Conservation (phyloP, 2,113 vertebrate species). For the Rallus limicola region DNA sequence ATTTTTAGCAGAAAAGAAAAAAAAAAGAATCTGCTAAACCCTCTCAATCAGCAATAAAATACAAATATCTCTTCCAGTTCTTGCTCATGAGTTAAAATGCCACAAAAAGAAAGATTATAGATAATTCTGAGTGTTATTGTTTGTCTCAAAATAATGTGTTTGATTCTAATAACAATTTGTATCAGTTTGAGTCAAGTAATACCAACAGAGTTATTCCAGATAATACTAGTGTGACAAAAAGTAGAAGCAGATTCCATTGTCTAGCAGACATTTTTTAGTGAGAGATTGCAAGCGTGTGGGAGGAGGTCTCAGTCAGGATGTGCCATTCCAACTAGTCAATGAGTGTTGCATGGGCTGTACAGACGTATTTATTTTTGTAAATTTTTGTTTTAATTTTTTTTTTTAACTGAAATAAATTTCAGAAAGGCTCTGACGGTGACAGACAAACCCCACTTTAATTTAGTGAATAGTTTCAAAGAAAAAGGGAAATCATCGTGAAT, state of each 20-base stretch:
- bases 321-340: neutral
- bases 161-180: neutral
- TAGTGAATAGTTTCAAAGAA: neutral
- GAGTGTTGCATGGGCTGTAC: neutral
- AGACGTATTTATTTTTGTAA: neutral
- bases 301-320: neutral
- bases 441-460: neutral
- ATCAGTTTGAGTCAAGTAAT: neutral
- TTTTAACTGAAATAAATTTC: neutral
- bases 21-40: fast-evolving
- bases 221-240: neutral
- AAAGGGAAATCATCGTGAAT: neutral
- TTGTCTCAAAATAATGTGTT: constrained; percentile 16
- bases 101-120: neutral
- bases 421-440: neutral
- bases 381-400: neutral
- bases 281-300: neutral
- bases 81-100: neutral
- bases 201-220: neutral
- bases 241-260: neutral
- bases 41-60: neutral
- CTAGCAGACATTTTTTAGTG: neutral
- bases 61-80: neutral
- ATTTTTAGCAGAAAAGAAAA: neutral
- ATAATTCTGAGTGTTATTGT: neutral